Evolutionary conservation across 2,888 invertebrate species (phyloP), one percentile per base, ranked within the genome.

Genomic region (Drosophila meridiana): DNA sequence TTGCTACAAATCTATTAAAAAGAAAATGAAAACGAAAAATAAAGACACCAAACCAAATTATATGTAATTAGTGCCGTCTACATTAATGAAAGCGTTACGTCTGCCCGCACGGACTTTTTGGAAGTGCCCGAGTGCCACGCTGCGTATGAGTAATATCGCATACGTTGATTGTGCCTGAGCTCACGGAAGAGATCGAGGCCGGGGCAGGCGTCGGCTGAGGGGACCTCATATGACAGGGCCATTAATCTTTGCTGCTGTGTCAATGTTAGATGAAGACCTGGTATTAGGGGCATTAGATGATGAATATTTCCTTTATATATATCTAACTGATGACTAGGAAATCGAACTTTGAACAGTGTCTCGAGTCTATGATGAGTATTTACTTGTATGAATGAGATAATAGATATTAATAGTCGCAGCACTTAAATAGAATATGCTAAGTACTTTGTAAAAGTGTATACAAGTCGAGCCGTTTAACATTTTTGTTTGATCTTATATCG

Each of bases 1-100:
- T 99, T 99, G 93, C 97, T 97, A 94, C 99, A 99, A 90, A 97
- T 97, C 97, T 97, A 94, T 56, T 38, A 36, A 94, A 26, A 7
- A 94, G 92, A 70, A 77, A 42, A 57, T 20, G 20, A 20, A 20
- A 20, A 20, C 20, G 20, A 20, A 20, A 20, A 20, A 20, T 62
- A 68, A 69, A 40, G 59, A 64, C 43, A 66, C 45, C 52, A 42
- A 66, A 40, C 60, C 64, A 69, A 69, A 69, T 63, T 66, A 81
- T 80, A 80, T 84, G 76, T 89, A 89, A 89, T 89, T 90, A 81
- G 79, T 69, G 69, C 58, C 60, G 48, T 65, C 48, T 61, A 69
- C 71, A 59, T 68, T 71, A 75, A 71, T 77, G 72, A 58, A 34
- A 34, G 50, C 50, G 20, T 20, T 34, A 11, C 50, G 20, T 20